Conservation (phyloP, 64 coral and sea anemone genomes). For the Hydrozoanthus tunicans region DNA sequence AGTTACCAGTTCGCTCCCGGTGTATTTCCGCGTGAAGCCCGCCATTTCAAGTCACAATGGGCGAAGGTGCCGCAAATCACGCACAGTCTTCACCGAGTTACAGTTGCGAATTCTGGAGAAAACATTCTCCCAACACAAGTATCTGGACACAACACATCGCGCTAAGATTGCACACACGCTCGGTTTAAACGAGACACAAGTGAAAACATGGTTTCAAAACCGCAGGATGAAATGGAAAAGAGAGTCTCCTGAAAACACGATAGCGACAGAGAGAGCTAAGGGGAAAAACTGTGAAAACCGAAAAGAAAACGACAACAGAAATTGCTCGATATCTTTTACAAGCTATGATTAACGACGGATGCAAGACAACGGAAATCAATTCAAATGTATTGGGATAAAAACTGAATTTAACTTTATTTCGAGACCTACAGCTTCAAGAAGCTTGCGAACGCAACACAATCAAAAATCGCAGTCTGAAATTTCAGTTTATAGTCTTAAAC, state of each 20-base stretch:
- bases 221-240: conserved; percentile 55
- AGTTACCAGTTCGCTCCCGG: conserved; percentile 7
- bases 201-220: conserved; percentile 59
- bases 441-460: too few species aligned
- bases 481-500: too few species aligned
- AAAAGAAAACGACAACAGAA: background rate
- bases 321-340: background rate
- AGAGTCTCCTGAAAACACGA: conserved; percentile 19
- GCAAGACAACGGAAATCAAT: too few species aligned
- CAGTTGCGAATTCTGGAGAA: conserved; percentile 46
- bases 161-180: conserved; percentile 45
- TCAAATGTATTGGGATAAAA: background rate
- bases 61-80: conserved; percentile 49
- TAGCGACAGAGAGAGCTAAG: conserved; percentile 23
- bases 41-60: conserved; percentile 3
- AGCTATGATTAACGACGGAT: background rate
- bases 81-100: conserved; percentile 53
- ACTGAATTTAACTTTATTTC: background rate
- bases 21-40: conserved; percentile 43
- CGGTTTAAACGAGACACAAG: conserved; percentile 37
- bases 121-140: conserved; percentile 46
- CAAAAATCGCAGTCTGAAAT: too few species aligned
- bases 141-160: conserved; percentile 48
- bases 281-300: conserved; percentile 7
- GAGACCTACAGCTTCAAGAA: background rate